Evolutionary conservation across 2,888 invertebrate genomes (phyloP).

Genomic region (Dicycla oo): DNA sequence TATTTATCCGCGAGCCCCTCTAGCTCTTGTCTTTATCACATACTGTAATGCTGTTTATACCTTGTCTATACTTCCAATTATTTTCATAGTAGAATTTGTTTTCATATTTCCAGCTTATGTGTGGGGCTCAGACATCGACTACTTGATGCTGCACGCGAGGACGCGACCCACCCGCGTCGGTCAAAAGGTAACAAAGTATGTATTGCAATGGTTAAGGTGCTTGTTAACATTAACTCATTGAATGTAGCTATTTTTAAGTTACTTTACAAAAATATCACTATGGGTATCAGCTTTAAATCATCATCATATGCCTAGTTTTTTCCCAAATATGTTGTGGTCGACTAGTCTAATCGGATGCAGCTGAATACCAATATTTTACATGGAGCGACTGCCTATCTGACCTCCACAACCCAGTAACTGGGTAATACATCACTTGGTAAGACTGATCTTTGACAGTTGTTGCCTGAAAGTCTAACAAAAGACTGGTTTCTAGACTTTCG

Average conservation of each 20-base stretch:
- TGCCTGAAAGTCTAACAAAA: too few species aligned
- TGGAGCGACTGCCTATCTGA: background rate
- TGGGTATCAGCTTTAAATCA: background rate
- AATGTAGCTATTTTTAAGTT: background rate
- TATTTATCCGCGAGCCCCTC: too few species aligned
- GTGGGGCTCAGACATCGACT: constrained; percentile 98
- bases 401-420: background rate
- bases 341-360: background rate
- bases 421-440: too few species aligned
- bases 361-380: background rate
- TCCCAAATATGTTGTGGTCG: background rate
- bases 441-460: too few species aligned
- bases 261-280: background rate
- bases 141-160: constrained; percentile 97
- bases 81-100: too few species aligned
- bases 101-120: constrained; percentile 91
- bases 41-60: too few species aligned
- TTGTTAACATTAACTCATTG: constrained; percentile 8
- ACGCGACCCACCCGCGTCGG: constrained; percentile 95
- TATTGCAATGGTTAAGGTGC: constrained; percentile 69
- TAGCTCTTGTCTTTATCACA: too few species aligned
- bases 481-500: too few species aligned
- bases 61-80: too few species aligned
- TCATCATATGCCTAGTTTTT: background rate
- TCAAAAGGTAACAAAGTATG: constrained; percentile 92